These are phyloP conservation scores for Tetanocera ferruginea DNA, from an alignment of 2,888 invertebrate genomes.

Conservation along the genomic window DNA sequence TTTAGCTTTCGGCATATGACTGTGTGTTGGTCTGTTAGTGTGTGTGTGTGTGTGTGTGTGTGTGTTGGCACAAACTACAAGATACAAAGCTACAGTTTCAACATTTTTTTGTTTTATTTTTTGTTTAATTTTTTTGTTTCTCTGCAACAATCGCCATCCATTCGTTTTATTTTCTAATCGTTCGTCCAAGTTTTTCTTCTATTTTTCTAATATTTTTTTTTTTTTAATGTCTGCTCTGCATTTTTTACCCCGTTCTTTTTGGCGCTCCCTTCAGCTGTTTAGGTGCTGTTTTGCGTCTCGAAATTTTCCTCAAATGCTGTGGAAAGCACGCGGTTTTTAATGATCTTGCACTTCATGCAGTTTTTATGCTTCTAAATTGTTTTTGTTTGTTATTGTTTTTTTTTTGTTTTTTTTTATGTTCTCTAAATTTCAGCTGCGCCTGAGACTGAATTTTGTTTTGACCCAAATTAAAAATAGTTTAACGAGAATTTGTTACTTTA, in stretches of 20 bases:
- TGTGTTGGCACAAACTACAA: slow-evolving; percentile 35
- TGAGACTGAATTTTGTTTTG: not conserved
- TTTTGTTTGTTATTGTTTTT: not conserved
- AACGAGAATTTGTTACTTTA: not conserved
- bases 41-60: slow-evolving; percentile 11
- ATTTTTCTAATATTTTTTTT: not conserved
- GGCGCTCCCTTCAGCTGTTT: not conserved
- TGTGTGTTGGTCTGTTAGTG: not conserved
- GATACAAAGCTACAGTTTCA: slow-evolving; percentile 25
- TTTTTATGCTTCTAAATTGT: not conserved
- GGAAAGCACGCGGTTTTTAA: not conserved
- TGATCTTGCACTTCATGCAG: slow-evolving; percentile 30
- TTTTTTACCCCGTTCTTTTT: slow-evolving; percentile 11
- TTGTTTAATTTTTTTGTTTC: not conserved
- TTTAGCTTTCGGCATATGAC: not conserved
- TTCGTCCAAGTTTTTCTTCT: too few relatives aligned
- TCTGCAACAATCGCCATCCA: not conserved
- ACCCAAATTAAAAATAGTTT: slow-evolving; percentile 10
- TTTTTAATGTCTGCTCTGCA: not conserved
- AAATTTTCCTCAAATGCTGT: not conserved
- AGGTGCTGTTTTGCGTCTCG: not conserved
- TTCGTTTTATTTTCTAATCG: not conserved
- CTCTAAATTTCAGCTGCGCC: not conserved
- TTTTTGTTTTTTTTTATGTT: not conserved
- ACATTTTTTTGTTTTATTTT: not conserved